Conservation (phyloP, 2,888 invertebrate species). For the Mycalesis mineus region DNA sequence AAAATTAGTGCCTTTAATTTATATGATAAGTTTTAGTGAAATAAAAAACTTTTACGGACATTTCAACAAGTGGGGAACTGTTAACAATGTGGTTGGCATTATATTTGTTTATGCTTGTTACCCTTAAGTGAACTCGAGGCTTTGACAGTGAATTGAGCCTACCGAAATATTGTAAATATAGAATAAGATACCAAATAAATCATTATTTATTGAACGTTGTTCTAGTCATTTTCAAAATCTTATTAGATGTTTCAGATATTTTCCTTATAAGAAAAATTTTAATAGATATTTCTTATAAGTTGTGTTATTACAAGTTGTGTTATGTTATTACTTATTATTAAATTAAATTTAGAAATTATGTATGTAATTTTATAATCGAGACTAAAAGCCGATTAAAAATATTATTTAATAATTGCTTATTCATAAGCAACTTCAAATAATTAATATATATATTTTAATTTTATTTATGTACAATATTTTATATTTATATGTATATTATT, state of each 20-base stretch:
- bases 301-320: too few species aligned
- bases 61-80: constrained; percentile 18
- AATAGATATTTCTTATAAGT: too few species aligned
- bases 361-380: too few species aligned
- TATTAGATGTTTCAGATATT: neutral
- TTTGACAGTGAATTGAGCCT: constrained; percentile 36
- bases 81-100: constrained; percentile 37
- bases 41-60: constrained; percentile 28
- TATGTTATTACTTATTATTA: too few species aligned
- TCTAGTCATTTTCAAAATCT: constrained; percentile 11
- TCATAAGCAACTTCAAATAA: too few species aligned
- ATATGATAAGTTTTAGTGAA: constrained; percentile 20
- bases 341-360: too few species aligned
- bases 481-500: too few species aligned
- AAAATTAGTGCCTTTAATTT: constrained; percentile 64
- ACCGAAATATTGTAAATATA: constrained; percentile 54
- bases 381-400: too few species aligned
- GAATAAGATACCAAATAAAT: constrained; percentile 50
- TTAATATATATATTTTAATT: too few species aligned
- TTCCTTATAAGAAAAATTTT: too few species aligned
- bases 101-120: constrained; percentile 40
- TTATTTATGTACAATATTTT: too few species aligned
- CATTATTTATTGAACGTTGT: constrained; percentile 59
- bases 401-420: too few species aligned
- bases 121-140: constrained; percentile 29